Evolutionary conservation across 2,888 invertebrate genomes (phyloP).

Genomic region (Drosophila incognita): DNA sequence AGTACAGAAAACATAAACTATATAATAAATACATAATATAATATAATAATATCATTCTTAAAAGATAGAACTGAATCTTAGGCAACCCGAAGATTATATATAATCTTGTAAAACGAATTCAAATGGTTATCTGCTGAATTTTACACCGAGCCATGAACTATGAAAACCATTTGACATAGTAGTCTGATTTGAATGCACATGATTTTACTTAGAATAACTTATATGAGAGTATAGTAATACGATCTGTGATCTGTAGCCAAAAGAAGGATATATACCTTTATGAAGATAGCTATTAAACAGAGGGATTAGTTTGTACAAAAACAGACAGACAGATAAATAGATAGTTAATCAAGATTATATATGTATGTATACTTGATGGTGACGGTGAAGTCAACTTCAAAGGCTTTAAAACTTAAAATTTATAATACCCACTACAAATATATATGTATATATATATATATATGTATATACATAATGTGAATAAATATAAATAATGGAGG

Average conservation of each 20-base stretch:
- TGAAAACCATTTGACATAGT: background rate
- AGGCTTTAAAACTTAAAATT: background rate
- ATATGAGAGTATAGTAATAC: background rate
- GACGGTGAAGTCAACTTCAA: background rate
- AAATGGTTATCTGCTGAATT: background rate
- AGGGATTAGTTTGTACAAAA: background rate
- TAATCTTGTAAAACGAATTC: background rate
- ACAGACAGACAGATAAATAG: background rate
- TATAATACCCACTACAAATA: background rate
- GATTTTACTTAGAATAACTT: background rate
- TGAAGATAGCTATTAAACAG: background rate
- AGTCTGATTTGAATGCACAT: background rate
- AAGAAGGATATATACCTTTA: background rate
- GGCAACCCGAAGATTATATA: background rate
- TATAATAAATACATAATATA: background rate
- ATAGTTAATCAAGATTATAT: fast-evolving
- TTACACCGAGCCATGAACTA: too few species aligned
- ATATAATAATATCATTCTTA: background rate
- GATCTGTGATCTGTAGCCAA: background rate
- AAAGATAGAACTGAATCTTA: background rate
- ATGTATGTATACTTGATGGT: background rate
- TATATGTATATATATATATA: background rate
- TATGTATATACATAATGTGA: background rate
- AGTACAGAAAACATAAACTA: background rate
- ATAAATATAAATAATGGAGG: background rate